Evolutionary conservation across 2,888 invertebrate genomes (phyloP).

Genomic region (Spisula subtruncata): DNA sequence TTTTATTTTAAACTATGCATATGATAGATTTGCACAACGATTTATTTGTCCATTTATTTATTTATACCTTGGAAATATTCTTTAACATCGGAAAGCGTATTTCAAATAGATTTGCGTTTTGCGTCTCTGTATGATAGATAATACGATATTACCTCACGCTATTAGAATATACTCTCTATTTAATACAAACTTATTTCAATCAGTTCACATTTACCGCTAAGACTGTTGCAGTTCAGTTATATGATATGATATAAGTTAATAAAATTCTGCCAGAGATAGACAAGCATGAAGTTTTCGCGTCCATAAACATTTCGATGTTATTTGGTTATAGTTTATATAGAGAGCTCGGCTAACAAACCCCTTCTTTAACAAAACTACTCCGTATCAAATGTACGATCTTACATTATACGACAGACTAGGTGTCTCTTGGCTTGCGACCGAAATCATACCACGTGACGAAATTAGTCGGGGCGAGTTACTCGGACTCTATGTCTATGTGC

Average conservation of each 20-base stretch:
- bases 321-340: conserved; percentile 48
- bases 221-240: neutral
- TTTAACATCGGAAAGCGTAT: neutral
- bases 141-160: neutral
- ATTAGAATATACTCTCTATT: neutral
- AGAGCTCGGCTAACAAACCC: conserved; percentile 14
- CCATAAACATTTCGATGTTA: conserved; percentile 40
- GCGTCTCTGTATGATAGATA: neutral
- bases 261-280: conserved; percentile 22
- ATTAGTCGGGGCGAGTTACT: conserved; percentile 26
- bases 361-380: conserved; percentile 34
- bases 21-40: neutral
- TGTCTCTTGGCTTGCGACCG: conserved; percentile 45
- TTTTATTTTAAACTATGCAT: neutral
- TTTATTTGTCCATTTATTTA: neutral
- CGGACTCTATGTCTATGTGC: conserved; percentile 37
- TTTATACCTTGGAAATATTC: neutral
- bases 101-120: neutral
- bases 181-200: no score
- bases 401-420: conserved; percentile 20
- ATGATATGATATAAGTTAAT: conserved; percentile 6
- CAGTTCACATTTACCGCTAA: no score
- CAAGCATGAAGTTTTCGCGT: conserved; percentile 21
- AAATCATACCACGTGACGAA: conserved; percentile 39
- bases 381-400: conserved; percentile 37